Base-by-base conservation (phyloP, 2,113 vertebrate genomes). In the Hippocampus zosterae region DNA sequence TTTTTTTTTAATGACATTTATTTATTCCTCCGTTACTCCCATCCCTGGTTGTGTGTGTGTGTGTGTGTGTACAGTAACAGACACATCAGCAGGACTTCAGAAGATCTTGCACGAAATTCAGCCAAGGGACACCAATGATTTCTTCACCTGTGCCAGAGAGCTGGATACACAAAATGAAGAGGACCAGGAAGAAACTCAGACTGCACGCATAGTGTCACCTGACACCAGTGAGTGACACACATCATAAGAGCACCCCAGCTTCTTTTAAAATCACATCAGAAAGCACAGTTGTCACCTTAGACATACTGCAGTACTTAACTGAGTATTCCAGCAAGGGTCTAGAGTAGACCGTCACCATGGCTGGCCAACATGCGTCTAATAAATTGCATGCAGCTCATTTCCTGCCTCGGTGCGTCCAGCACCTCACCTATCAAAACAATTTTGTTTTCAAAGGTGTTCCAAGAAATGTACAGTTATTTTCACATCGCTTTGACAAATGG, bases 71-170 rank as follows among this genome's bases (percentile, higher is more conserved):
- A 21, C 46, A 50, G 46, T 78, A n/a, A 60, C 79, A 98, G 97
- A 95, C 68, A 90, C 92, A 8, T 89, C 94, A 63, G 83, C 72
- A 65, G 93, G 92, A 44, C 84, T 99, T 37, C 94, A 95, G 81
- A 91, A 76, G 75, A 97, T 99, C 88, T 88, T 99, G 46, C 91
- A 88, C 63, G 96, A 99, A 87, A 96, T 99, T 85, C 95, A 96
- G 65, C 96, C 96, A 29, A 91, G 94, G 52, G 97, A 99, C 89
- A 94, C 94, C 0, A 98, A 99, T 21, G 93, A 95, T 87, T 98
- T 95, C 82, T 99, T 98, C 84, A 87, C 70, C 5, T 91, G 88
- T 76, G 85, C 92, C 78, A 94, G 95, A 87, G 87, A 94, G 74
- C 78, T 97, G 75, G 92, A 93, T 72, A 75, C 92, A 15, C 69